Evolutionary conservation across 2,113 vertebrate species (phyloP).

Genomic region (Saguinus imperator): DNA sequence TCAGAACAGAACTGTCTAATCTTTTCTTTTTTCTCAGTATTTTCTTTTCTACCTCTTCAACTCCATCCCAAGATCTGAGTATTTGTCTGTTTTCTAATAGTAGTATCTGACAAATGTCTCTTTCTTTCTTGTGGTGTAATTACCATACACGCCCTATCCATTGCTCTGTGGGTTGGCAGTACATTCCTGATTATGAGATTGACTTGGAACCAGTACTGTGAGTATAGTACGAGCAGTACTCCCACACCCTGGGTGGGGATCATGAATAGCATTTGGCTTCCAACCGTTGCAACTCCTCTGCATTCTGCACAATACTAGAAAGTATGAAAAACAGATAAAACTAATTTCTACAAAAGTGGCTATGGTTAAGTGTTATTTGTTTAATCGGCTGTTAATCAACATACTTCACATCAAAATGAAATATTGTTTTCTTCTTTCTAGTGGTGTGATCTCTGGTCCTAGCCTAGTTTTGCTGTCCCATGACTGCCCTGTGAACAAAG

Average conservation of each 20-base stretch:
- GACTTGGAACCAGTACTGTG: background rate
- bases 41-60: background rate
- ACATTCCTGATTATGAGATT: background rate
- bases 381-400: background rate
- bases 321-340: background rate
- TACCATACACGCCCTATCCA: background rate
- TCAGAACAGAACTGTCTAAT: background rate
- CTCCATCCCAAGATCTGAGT: background rate
- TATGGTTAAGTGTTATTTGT: background rate
- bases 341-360: background rate
- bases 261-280: conserved; percentile 1
- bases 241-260: conserved; percentile 61
- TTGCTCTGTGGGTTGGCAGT: background rate
- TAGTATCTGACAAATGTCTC: background rate
- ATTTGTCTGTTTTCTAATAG: conserved; percentile 5
- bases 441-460: background rate
- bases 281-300: background rate
- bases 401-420: conserved; percentile 15
- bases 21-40: background rate
- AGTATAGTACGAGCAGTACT: background rate
- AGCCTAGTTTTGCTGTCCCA: background rate
- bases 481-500: background rate
- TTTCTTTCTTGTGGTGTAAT: conserved; percentile 1
- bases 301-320: background rate
- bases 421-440: background rate